Percentiles rank a stretch among this genome's conserved stretches.
Conservation (phyloP, 2,113 vertebrate genomes). For the Pelodiscus sinensis region DNA sequence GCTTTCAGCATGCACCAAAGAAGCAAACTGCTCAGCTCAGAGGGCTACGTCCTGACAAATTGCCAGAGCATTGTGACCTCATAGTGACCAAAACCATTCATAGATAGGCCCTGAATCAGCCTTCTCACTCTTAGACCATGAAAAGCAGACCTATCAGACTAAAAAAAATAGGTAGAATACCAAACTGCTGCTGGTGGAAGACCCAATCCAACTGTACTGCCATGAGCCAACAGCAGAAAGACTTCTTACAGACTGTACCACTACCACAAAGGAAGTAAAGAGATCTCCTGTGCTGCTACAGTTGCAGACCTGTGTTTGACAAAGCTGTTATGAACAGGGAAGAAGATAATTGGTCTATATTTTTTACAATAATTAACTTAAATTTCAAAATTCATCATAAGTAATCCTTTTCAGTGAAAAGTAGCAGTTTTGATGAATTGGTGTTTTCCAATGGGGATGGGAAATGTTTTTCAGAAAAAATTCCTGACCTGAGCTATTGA, state of each 20-base stretch:
- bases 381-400: not conserved
- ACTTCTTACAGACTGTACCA: not conserved
- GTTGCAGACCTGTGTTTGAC: slow-evolving; percentile 3
- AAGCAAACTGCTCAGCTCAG: not conserved
- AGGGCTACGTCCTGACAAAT: not conserved
- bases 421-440: not conserved
- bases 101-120: not conserved
- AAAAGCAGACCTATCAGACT: not conserved
- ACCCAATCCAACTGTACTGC: not conserved
- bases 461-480: not conserved
- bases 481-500: not conserved
- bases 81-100: not conserved
- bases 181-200: not conserved
- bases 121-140: not conserved
- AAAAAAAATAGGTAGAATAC: not conserved
- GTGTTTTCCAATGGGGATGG: not conserved
- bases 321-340: slow-evolving; percentile 8
- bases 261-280: slow-evolving; percentile 7
- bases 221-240: not conserved
- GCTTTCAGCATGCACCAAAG: not conserved
- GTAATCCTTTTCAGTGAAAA: not conserved
- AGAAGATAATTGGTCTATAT: not conserved
- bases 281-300: not conserved
- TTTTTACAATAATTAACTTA: not conserved
- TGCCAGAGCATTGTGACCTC: not conserved